Evolutionary conservation across 2,113 vertebrate genomes (phyloP), one percentile per base, ranked within the genome.

Genomic region (Eurystomus gularis): DNA sequence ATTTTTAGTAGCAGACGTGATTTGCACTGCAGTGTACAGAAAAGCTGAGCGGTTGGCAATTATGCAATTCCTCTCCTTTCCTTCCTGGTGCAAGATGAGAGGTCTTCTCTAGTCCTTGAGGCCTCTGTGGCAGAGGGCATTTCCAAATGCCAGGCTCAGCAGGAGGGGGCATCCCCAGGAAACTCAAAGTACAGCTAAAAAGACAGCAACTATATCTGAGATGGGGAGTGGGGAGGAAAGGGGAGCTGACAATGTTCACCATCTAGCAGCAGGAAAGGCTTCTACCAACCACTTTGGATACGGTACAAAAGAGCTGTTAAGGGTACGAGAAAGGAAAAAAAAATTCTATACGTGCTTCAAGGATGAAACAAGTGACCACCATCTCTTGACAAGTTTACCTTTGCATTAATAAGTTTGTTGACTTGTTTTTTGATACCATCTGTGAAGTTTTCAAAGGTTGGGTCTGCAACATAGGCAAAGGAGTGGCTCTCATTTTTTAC

Each of bases 401-500:
- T 97, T n/a, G 98, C 98, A 17, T 98, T 98, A 90, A 98, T 98
- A 92, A 98, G 97, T 60, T 98, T 98, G 96, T 98, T 98, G 95
- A 98, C 98, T 93, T 98, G 98, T 58, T 98, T 98, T 95, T 98
- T 98, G 72, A 98, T 96, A 5, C 98, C 98, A 24, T 98, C 97
- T 5, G 98, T 98, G 96, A 98, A 98, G 87, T 98, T 98, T 94
- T 98, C 93, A 88, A 99, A 99, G 62, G 93, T 97, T 48, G 99
- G 99, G 89, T 99, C 96, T 0, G 97, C 90, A 73, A 99, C 98
- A 31, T 99, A 99, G 44, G 97, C 92, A 46, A 99, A 99, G 82
- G 97, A 92, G 7, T 98, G 94, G 3, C 96, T 97, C 61, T 97
- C 97, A 3, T 91, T 83, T 80, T 98, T 97, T 40, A 99, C 98